phyloP scores from a whole-genome alignment of 2,888 invertebrate species.

The Ennomos erosarius region DNA sequence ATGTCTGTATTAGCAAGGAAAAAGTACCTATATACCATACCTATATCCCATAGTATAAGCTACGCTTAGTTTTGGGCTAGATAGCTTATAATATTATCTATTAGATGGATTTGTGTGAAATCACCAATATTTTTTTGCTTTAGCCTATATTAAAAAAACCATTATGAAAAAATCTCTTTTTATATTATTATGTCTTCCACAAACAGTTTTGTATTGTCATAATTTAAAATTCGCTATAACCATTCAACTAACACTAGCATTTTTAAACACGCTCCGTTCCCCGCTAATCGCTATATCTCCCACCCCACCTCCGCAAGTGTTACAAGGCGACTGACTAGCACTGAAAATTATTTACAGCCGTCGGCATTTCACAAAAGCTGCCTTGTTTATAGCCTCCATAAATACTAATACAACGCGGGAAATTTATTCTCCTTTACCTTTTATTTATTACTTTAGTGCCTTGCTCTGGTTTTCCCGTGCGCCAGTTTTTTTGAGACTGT shows the following conservation, averaged over 20 bases:
- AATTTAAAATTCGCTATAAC: neutral
- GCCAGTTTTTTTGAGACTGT: slow-evolving; percentile 47
- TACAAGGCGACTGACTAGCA: slow-evolving; percentile 72
- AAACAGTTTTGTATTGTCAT: neutral
- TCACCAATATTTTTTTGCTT: too few relatives aligned
- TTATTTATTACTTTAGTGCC: slow-evolving; percentile 76
- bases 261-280: too few relatives aligned
- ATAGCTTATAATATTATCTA: too few relatives aligned
- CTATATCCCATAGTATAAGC: too few relatives aligned
- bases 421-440: slow-evolving; percentile 81
- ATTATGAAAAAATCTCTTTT: too few relatives aligned
- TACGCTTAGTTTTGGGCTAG: too few relatives aligned
- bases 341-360: slow-evolving; percentile 80
- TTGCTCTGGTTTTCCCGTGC: slow-evolving; percentile 59
- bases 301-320: slow-evolving; percentile 63
- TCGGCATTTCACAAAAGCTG: slow-evolving; percentile 79
- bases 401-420: slow-evolving; percentile 81
- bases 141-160: too few relatives aligned
- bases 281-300: slow-evolving; percentile 27
- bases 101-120: too few relatives aligned
- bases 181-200: too few relatives aligned
- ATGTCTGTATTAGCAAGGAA: too few relatives aligned
- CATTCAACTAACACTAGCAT: too few relatives aligned
- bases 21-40: too few relatives aligned
- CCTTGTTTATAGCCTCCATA: slow-evolving; percentile 79